phyloP scores from a whole-genome alignment of 2,797 vertebrate species.

The Anomalospiza imberbis region DNA sequence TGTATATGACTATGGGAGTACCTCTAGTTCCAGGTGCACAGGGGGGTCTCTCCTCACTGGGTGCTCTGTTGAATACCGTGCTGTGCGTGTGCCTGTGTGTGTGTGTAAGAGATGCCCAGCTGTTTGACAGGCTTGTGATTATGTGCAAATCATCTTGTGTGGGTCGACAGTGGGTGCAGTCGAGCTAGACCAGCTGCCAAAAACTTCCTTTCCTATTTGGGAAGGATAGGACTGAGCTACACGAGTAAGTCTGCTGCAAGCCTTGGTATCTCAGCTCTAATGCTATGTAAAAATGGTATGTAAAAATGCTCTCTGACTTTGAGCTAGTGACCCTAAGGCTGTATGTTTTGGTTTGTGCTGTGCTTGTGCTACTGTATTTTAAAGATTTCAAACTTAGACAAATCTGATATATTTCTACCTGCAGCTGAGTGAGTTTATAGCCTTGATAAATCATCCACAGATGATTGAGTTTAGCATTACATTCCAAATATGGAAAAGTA shows the following conservation, averaged over 20 bases:
- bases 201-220: neutral
- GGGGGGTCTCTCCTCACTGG: neutral
- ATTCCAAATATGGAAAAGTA: neutral
- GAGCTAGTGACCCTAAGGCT: neutral
- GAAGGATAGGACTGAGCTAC: neutral
- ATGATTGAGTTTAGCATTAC: neutral
- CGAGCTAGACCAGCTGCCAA: neutral
- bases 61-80: neutral
- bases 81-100: neutral
- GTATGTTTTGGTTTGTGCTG: neutral
- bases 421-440: neutral
- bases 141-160: neutral
- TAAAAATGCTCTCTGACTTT: neutral
- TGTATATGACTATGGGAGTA: neutral
- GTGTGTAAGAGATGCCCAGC: neutral
- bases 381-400: neutral
- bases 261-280: neutral
- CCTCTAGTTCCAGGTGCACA: neutral
- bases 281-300: neutral
- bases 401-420: neutral
- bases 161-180: rapidly evolving
- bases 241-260: neutral
- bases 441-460: neutral
- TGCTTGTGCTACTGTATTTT: neutral
- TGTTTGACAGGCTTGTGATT: neutral